Conservation (phyloP, 2,888 invertebrate genomes). For the Chirona hameri region DNA sequence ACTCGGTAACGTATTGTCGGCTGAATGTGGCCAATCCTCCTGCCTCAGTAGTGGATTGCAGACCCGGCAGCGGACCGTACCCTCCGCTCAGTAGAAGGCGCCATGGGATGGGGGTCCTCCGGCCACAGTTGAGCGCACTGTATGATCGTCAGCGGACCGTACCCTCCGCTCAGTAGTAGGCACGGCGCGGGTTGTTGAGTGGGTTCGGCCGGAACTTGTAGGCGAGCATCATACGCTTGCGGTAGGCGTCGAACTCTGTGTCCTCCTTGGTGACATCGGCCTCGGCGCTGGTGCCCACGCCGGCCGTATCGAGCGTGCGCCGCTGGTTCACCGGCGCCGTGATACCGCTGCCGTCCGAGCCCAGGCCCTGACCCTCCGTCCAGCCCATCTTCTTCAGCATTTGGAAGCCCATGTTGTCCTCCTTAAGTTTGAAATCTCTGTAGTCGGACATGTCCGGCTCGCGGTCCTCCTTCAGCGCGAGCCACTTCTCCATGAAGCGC, state of each 20-base stretch:
- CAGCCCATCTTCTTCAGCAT: slow-evolving; percentile 96
- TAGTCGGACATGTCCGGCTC: slow-evolving; percentile 84
- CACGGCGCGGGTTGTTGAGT: slow-evolving; percentile 82
- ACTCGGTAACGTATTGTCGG: no score
- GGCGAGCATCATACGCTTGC: slow-evolving; percentile 97
- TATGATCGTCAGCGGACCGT: no score
- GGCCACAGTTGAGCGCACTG: no score
- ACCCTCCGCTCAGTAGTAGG: slow-evolving; percentile 73
- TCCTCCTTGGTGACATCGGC: slow-evolving; percentile 74
- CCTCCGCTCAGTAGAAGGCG: no score
- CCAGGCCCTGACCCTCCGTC: slow-evolving; percentile 91
- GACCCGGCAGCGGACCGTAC: no score
- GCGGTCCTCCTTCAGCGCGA: slow-evolving; percentile 61
- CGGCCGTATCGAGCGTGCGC: slow-evolving; percentile 46
- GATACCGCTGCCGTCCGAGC: slow-evolving; percentile 82
- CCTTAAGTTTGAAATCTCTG: slow-evolving; percentile 90
- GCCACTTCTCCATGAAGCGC: slow-evolving; percentile 58
- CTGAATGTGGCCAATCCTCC: no score
- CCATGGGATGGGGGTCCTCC: no score
- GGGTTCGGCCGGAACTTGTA: slow-evolving; percentile 96
- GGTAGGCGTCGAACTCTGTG: slow-evolving; percentile 93
- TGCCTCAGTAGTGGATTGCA: no score
- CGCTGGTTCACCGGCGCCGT: slow-evolving; percentile 92
- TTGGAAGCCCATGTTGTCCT: slow-evolving; percentile 92
- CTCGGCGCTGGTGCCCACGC: slow-evolving; percentile 72